Conservation (phyloP, 1,140 invertebrate genomes). For the Temnothorax longispinosus region DNA sequence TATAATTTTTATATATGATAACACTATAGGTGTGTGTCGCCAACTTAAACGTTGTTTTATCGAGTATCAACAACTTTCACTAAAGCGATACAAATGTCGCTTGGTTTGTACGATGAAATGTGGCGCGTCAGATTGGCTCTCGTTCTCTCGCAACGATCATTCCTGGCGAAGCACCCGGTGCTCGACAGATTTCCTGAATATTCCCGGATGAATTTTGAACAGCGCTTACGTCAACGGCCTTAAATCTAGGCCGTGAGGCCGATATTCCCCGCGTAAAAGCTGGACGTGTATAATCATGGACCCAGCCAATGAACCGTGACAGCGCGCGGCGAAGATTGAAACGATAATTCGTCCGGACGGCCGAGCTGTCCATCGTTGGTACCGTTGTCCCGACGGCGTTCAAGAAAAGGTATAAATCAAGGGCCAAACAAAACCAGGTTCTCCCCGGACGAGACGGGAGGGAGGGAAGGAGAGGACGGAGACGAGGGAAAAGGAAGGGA, state of each 20-base stretch:
- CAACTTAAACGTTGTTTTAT: not conserved
- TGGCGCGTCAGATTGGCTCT: not conserved
- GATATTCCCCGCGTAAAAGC: slow-evolving; percentile 40
- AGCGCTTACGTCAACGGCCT: slow-evolving; percentile 40
- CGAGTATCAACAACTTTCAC: not conserved
- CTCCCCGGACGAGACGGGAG: not conserved
- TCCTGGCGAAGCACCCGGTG: not conserved
- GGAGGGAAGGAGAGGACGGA: not conserved
- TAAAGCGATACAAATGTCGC: not conserved
- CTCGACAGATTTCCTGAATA: not conserved
- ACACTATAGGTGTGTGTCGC: not conserved
- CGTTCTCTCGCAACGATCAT: not conserved
- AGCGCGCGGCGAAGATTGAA: slow-evolving; percentile 57
- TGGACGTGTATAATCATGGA: slow-evolving; percentile 57
- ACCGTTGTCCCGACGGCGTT: slow-evolving; percentile 57
- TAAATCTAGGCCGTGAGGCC: slow-evolving; percentile 41
- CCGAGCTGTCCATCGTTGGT: slow-evolving; percentile 55
- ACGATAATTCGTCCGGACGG: slow-evolving; percentile 59
- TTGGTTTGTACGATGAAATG: not conserved
- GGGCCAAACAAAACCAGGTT: slow-evolving; percentile 52
- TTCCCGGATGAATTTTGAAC: slow-evolving; percentile 2
- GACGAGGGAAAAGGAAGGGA: too few species aligned
- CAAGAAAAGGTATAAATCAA: slow-evolving; percentile 67
- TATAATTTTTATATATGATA: not conserved
- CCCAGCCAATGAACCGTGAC: slow-evolving; percentile 53